Evolutionary conservation across 2,797 vertebrate genomes (phyloP).

Genomic region (Clarias laeviceps): DNA sequence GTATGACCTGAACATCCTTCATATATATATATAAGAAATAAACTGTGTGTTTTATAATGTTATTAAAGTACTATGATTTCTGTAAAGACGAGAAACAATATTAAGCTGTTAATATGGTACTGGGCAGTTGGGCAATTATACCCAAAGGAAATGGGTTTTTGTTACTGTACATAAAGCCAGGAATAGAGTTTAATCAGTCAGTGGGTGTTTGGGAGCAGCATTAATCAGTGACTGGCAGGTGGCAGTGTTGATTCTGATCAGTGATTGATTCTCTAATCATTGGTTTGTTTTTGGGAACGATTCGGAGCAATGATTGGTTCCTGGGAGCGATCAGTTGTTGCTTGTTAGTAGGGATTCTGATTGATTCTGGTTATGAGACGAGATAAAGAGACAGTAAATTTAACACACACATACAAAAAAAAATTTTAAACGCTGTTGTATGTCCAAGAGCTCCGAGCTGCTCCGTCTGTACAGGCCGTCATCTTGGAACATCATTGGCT

Average conservation of each 20-base stretch:
- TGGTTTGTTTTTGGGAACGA: neutral
- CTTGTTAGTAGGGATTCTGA: too few species aligned
- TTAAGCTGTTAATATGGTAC: neutral
- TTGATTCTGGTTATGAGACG: too few species aligned
- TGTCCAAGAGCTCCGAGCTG: too few species aligned
- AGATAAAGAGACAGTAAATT: too few species aligned
- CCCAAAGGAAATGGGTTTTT: neutral
- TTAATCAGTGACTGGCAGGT: neutral
- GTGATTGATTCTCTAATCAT: neutral
- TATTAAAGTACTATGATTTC: neutral
- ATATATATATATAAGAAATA: neutral
- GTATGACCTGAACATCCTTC: neutral
- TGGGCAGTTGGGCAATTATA: neutral
- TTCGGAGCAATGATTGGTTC: neutral
- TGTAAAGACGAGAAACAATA: neutral
- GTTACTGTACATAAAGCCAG: neutral
- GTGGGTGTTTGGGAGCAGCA: neutral
- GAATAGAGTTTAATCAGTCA: neutral
- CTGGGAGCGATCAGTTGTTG: neutral
- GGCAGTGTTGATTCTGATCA: neutral
- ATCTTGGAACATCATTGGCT: neutral
- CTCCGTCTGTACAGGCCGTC: too few species aligned
- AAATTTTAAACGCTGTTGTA: too few species aligned
- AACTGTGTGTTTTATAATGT: neutral
- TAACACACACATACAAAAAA: too few species aligned